Percentiles rank a stretch among this genome's conserved stretches.
Conservation (phyloP, 1,140 invertebrate species). For the Aphaenogaster rudis region DNA sequence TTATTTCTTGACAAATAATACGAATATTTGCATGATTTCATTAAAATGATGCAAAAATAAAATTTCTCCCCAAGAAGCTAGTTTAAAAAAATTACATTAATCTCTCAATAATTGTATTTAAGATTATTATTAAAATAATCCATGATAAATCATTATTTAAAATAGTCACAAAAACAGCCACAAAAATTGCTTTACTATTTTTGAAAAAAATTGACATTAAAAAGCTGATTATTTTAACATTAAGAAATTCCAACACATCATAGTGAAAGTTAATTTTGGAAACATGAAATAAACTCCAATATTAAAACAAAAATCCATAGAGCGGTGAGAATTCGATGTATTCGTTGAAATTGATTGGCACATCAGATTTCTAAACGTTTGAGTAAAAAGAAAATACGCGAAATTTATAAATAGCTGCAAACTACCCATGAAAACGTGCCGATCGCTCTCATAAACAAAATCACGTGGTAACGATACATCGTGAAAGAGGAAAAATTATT, state of each 20-base stretch:
- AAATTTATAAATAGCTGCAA: constrained; percentile 51
- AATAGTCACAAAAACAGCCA: not conserved
- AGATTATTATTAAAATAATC: not conserved
- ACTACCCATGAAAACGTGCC: constrained; percentile 22
- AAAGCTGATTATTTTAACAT: no score
- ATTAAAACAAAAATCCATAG: constrained; percentile 13
- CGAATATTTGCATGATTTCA: not conserved
- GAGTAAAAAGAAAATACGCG: constrained; percentile 30
- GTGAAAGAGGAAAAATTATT: not conserved
- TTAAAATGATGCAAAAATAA: not conserved
- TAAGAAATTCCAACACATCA: no score
- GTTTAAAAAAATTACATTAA: not conserved
- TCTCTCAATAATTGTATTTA: not conserved
- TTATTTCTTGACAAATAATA: not conserved
- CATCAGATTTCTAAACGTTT: constrained; percentile 41
- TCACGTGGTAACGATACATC: constrained; percentile 6
- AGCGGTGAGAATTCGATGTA: constrained; percentile 29
- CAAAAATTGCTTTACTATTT: not conserved
- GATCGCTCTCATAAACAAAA: constrained; percentile 4
- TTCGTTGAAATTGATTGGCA: constrained; percentile 26
- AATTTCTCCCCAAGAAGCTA: not conserved
- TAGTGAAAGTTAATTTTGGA: constrained; percentile 31
- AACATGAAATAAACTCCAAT: not conserved
- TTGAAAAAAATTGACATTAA: no score
- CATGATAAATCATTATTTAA: not conserved